Evolutionary conservation across 2,113 vertebrate species (phyloP).

Genomic region (Ardeotis arabs): DNA sequence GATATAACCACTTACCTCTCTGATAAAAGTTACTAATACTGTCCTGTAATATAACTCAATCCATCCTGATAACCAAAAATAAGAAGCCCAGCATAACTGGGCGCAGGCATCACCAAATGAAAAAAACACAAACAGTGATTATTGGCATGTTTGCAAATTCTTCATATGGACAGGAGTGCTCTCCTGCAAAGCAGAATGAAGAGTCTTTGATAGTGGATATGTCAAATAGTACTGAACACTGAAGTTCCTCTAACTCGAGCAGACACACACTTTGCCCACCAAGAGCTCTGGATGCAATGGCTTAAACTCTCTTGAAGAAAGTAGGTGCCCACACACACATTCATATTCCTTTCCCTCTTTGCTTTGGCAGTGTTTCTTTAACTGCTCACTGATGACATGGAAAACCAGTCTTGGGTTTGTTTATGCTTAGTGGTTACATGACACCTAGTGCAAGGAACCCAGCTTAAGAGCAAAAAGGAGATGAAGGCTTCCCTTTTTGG

Average conservation of each 20-base stretch:
- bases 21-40: not conserved
- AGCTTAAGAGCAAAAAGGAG: not conserved
- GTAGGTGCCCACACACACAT: not conserved
- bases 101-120: not conserved
- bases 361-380: not conserved
- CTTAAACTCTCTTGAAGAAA: not conserved
- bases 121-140: not conserved
- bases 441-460: not conserved
- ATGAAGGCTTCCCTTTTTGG: not conserved
- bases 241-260: not conserved
- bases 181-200: not conserved
- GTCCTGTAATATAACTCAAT: not conserved
- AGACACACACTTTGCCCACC: not conserved
- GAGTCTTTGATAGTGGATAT: not conserved
- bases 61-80: not conserved
- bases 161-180: not conserved
- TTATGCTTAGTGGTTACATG: not conserved
- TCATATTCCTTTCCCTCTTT: not conserved
- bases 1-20: not conserved
- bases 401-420: not conserved
- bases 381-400: not conserved
- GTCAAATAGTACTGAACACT: not conserved
- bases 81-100: not conserved
- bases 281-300: not conserved
- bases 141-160: not conserved